Conservation (phyloP, 2,888 invertebrate genomes). For the Tenodera sinensis region DNA sequence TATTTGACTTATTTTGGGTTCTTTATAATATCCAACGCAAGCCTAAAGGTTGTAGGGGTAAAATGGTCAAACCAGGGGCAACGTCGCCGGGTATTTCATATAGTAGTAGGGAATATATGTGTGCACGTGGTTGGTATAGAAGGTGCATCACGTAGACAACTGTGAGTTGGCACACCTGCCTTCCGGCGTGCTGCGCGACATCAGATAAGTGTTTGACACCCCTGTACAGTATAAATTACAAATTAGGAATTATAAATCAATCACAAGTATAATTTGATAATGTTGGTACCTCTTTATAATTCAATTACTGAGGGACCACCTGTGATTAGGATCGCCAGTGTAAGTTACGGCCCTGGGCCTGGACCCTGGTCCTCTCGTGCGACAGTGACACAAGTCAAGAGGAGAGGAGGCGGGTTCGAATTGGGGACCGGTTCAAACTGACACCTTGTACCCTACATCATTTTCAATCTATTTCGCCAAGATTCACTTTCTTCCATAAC, state of each 20-base stretch:
- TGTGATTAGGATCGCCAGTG: neutral
- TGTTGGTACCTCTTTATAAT: conserved; percentile 1
- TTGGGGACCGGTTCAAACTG: neutral
- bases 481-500: too few species aligned
- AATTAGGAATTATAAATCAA: conserved; percentile 15
- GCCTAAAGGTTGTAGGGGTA: too few species aligned
- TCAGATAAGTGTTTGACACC: neutral
- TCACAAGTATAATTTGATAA: conserved; percentile 8
- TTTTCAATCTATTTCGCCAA: too few species aligned
- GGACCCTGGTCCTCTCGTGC: neutral
- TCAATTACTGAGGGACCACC: neutral
- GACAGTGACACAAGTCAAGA: neutral
- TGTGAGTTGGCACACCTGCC: neutral
- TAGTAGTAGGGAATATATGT: too few species aligned
- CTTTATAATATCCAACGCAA: too few species aligned
- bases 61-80: too few species aligned
- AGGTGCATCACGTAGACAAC: too few species aligned
- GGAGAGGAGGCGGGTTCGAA: neutral
- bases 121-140: too few species aligned
- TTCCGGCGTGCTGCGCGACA: neutral
- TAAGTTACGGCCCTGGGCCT: neutral
- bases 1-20: too few species aligned
- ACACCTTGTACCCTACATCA: too few species aligned
- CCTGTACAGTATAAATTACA: conserved; percentile 8
- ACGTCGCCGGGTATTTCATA: too few species aligned